Base-by-base conservation (phyloP, 1,140 invertebrate species). In the Gonioctena quinquepunctata region DNA sequence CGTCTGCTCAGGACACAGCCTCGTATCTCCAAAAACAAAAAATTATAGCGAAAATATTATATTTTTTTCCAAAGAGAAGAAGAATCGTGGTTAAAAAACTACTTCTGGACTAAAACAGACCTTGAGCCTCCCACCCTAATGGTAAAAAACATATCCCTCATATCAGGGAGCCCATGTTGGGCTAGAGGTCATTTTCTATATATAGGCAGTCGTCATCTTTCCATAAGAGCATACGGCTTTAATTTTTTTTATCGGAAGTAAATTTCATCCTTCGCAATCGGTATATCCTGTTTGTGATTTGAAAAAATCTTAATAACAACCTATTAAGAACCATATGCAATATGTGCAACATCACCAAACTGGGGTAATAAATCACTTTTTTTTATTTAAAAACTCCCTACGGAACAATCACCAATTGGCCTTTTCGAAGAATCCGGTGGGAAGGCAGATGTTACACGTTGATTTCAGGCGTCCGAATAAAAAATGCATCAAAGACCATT, bases 341-440 rank as follows among this genome's bases (percentile, higher is more conserved):
- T 70, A 70, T 65, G 57, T 70, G 67, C 67, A 69, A 56, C 68
- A 70, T 70, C 68, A 70, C 57, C 48, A 62, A 62, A 16, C 18
- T 21, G 26, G 42, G 68, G 68, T 70, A 70, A 70, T 70, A 70
- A 70, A 70, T 70, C 68, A 70, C 26, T 62, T 48, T 62, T 70
- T 70, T 70, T 52, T 57, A 42, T 65, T 49, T 57, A 65, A 69
- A 70, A 70, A 54, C 50, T 65, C 63, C 49, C 68, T 22, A 33
- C 61, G 48, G 66, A 71, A 71, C 69, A 71, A 71, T 71, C 59
- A 71, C 63, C 69, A 67, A 61, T 71, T 67, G 69, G 64, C 64
- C 57, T 21, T 42, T 42, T 16, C 27, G 3, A 18, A 62, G 28
- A 62, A 62, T 50, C 65, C 42, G 27, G 64, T 71, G 65, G 69